A percentile compares a stretch with the other conserved stretches of the same genome.
These are phyloP conservation scores for Harpalus rufipes DNA, from an alignment of 2,888 invertebrate genomes.

Conservation along the genomic window DNA sequence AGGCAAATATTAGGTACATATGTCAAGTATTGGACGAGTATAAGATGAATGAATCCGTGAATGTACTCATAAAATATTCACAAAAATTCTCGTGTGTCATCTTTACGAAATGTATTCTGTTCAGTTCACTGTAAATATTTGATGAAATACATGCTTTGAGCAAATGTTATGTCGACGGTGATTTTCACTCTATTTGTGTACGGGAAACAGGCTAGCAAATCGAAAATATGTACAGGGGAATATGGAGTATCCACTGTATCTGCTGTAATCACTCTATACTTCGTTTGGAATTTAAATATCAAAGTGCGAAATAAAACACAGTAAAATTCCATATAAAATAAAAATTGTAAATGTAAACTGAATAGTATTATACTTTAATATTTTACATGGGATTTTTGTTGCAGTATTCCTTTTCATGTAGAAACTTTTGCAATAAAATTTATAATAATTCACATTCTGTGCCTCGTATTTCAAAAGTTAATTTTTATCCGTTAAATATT, in stretches of 20 bases:
- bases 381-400: neutral
- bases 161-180: slow-evolving; percentile 42
- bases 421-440: neutral
- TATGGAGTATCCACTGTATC: neutral
- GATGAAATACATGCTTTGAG: slow-evolving; percentile 57
- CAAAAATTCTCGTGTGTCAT: slow-evolving; percentile 49
- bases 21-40: slow-evolving; percentile 24
- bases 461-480: neutral
- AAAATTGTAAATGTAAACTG: neutral
- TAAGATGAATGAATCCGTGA: slow-evolving; percentile 43
- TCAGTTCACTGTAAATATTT: slow-evolving; percentile 61
- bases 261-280: neutral
- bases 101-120: slow-evolving; percentile 55
- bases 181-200: slow-evolving; percentile 45
- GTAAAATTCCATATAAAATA: neutral
- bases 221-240: slow-evolving; percentile 10
- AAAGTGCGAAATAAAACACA: neutral
- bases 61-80: slow-evolving; percentile 54
- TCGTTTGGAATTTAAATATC: neutral
- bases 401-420: neutral
- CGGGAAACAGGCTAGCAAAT: slow-evolving; percentile 33
- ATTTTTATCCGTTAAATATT: neutral
- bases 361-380: neutral
- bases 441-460: neutral
- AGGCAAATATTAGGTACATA: slow-evolving; percentile 8